These are phyloP conservation scores for Alsophila aescularia DNA, from an alignment of 2,888 invertebrate species.

Conservation along the genomic window DNA sequence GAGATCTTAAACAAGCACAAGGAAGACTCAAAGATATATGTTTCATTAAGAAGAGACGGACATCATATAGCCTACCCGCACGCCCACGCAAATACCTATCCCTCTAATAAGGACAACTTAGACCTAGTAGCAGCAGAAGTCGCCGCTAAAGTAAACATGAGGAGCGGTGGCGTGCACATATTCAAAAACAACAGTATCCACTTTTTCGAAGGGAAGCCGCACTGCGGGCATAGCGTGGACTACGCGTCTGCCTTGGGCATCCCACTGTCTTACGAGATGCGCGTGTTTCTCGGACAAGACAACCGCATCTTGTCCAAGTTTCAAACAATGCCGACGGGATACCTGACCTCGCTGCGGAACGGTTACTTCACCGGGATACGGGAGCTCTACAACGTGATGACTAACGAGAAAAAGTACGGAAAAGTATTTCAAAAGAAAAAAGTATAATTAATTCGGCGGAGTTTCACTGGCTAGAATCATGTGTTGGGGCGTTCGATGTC, in stretches of 20 bases:
- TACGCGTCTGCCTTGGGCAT: conserved; percentile 57
- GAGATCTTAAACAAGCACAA: conserved; percentile 80
- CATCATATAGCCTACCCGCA: conserved; percentile 86
- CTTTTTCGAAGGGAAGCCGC: conserved; percentile 52
- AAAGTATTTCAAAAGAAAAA: conserved; percentile 37
- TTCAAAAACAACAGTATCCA: conserved; percentile 62
- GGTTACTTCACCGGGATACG: conserved; percentile 69
- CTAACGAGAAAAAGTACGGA: conserved; percentile 52
- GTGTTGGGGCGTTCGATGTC: conserved; percentile 40
- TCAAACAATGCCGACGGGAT: conserved; percentile 63
- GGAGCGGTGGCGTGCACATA: conserved; percentile 55
- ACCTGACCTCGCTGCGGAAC: conserved; percentile 56
- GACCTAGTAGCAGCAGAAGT: conserved; percentile 55
- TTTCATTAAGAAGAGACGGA: conserved; percentile 90
- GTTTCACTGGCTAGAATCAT: conserved; percentile 41
- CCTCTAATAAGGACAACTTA: conserved; percentile 32
- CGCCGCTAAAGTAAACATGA: conserved; percentile 61
- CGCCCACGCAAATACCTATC: conserved; percentile 68
- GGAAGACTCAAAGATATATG: conserved; percentile 84
- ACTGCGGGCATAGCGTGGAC: conserved; percentile 75
- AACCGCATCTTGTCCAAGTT: conserved; percentile 60
- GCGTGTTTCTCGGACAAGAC: conserved; percentile 65
- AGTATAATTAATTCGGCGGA: conserved; percentile 21
- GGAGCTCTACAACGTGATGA: conserved; percentile 61
- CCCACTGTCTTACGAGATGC: conserved; percentile 64